Evolutionary conservation across 2,113 vertebrate species (phyloP).

Genomic region (Prinia subflava): DNA sequence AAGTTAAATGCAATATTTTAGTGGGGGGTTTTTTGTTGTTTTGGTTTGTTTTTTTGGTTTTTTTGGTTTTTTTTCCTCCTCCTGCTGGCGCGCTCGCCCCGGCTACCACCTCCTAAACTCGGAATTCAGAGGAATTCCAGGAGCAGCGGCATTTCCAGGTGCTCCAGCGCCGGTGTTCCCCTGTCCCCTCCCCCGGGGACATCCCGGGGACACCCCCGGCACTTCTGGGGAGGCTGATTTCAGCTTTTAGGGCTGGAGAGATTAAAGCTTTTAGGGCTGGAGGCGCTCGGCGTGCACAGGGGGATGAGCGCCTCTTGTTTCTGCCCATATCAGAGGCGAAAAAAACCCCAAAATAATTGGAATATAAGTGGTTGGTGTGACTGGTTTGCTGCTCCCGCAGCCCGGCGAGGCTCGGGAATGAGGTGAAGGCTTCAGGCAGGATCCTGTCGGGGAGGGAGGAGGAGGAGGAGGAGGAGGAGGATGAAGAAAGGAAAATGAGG

Average conservation of each 20-base stretch:
- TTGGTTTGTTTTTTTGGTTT: too few relatives aligned
- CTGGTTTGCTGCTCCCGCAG: neutral
- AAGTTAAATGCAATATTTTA: neutral
- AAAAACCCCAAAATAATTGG: too few relatives aligned
- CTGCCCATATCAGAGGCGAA: neutral
- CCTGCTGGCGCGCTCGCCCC: neutral
- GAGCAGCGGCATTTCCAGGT: too few relatives aligned
- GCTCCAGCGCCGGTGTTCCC: too few relatives aligned
- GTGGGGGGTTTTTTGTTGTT: too few relatives aligned
- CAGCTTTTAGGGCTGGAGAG: too few relatives aligned
- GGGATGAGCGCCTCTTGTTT: neutral
- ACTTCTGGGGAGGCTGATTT: too few relatives aligned
- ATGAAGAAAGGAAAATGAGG: neutral
- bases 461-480: neutral
- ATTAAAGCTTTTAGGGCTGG: too few relatives aligned
- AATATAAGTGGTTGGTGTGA: rapidly evolving
- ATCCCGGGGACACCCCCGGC: too few relatives aligned
- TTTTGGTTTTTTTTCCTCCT: too few relatives aligned
- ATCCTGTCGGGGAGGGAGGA: neutral
- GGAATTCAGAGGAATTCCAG: neutral
- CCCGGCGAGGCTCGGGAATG: neutral
- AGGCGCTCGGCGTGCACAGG: too few relatives aligned
- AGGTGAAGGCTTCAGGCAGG: neutral
- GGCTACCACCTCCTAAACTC: neutral
- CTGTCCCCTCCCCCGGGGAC: too few relatives aligned